Percentiles rank a stretch among this genome's conserved stretches.
phyloP scores from a whole-genome alignment of 2,888 invertebrate species.

The Himalopsyche anomala region DNA sequence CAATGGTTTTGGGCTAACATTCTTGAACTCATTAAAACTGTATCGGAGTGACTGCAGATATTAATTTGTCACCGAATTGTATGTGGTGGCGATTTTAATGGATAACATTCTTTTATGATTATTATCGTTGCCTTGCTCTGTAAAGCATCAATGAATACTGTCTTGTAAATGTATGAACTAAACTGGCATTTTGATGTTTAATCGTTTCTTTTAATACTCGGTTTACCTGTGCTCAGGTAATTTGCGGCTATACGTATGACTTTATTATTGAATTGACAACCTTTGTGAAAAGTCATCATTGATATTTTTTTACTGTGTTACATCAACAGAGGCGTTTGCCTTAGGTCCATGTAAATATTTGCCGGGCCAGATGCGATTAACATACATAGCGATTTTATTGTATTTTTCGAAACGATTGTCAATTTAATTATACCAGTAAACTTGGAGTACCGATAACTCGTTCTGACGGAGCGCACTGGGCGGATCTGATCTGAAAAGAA shows the following conservation, averaged over 20 bases:
- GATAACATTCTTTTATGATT: not conserved
- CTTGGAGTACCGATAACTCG: not conserved
- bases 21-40: too few species aligned
- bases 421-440: not conserved
- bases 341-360: not conserved
- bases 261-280: not conserved
- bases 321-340: not conserved
- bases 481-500: too few species aligned
- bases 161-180: not conserved
- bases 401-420: constrained; percentile 32
- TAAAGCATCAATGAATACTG: not conserved
- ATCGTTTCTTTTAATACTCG: too few species aligned
- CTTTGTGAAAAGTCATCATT: not conserved
- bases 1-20: too few species aligned
- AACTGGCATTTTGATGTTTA: not conserved
- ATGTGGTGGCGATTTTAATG: not conserved
- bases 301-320: not conserved
- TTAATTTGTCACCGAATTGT: too few species aligned
- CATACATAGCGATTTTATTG: not conserved
- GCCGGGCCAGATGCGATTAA: not conserved
- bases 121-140: not conserved
- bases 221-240: not conserved
- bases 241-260: not conserved
- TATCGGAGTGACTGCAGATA: too few species aligned
- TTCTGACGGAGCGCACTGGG: not conserved